These are phyloP conservation scores for Apostichopus japonicus DNA, from an alignment of 35 echinoderm and acorn worm genomes.

Conservation along the genomic window DNA sequence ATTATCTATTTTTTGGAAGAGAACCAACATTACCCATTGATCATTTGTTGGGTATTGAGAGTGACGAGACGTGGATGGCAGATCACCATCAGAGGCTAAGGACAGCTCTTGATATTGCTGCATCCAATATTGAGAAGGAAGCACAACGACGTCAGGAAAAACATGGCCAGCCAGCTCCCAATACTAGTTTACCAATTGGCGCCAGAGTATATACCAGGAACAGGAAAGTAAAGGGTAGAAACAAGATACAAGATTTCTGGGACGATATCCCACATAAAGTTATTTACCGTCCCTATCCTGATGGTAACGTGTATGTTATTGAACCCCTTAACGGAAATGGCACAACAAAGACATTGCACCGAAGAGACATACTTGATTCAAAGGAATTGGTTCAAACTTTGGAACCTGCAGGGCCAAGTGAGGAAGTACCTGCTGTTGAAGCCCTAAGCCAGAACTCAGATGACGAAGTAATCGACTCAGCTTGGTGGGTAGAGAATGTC, in stretches of 20 bases:
- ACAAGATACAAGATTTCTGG: conserved; percentile 74
- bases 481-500: too few species aligned
- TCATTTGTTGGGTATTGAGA: conserved; percentile 36
- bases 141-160: conserved; percentile 43
- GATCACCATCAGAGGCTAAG: conserved; percentile 65
- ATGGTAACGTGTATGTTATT: conserved; percentile 64
- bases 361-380: too few species aligned
- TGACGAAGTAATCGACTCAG: too few species aligned
- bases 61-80: conserved; percentile 32
- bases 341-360: too few species aligned
- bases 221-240: conserved; percentile 14
- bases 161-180: conserved; percentile 41
- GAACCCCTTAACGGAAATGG: background rate
- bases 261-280: conserved; percentile 41
- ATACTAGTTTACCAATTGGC: conserved; percentile 54
- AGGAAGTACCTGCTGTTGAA: too few species aligned
- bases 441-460: too few species aligned
- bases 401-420: too few species aligned
- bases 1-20: conserved; percentile 83
- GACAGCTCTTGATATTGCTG: conserved; percentile 51
- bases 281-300: conserved; percentile 12
- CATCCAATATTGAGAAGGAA: conserved; percentile 65
- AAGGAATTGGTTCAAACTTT: too few species aligned
- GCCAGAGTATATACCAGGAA: conserved; percentile 63
- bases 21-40: conserved; percentile 74